Percentiles rank a stretch among this genome's conserved stretches.
These are phyloP conservation scores for Pteronura brasiliensis DNA, from an alignment of 2,113 vertebrate genomes.

Conservation along the genomic window DNA sequence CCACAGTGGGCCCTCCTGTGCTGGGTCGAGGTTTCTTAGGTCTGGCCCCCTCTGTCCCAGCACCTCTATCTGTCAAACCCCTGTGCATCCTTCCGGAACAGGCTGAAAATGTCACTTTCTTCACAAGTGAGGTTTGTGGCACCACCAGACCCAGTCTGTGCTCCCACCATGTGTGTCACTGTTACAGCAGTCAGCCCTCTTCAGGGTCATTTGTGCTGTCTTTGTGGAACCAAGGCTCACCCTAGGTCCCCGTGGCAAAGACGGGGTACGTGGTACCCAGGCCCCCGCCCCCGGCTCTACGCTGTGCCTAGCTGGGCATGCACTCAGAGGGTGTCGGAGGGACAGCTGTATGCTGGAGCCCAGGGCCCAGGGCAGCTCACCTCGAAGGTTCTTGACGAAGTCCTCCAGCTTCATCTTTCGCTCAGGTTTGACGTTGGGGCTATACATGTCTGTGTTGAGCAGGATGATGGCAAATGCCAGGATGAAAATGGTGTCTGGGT, in stretches of 20 bases:
- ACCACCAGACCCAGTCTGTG: neutral
- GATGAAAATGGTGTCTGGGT: conserved; percentile 99
- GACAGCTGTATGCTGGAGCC: neutral
- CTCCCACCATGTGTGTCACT: neutral
- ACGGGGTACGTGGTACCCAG: rapidly evolving
- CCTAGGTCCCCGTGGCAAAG: too few relatives aligned
- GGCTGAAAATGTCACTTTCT: neutral
- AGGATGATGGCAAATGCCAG: conserved; percentile 98
- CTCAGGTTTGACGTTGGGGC: conserved; percentile 97
- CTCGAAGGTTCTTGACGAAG: conserved; percentile 97
- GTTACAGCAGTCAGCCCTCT: neutral
- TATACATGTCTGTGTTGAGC: conserved; percentile 99
- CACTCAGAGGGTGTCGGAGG: too few relatives aligned
- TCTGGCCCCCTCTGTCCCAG: neutral
- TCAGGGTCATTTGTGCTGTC: rapidly evolving
- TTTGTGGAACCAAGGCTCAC: neutral
- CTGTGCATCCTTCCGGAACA: neutral
- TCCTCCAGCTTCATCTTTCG: conserved; percentile 99
- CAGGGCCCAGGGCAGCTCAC: conserved; percentile 73
- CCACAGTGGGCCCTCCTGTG: rapidly evolving
- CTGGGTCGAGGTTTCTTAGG: neutral
- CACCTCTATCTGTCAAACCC: too few relatives aligned
- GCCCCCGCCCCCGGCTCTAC: neutral
- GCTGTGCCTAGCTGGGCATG: neutral
- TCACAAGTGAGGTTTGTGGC: neutral